Conservation (phyloP, 1,140 invertebrate genomes). For the Neuroterus valhalla region DNA sequence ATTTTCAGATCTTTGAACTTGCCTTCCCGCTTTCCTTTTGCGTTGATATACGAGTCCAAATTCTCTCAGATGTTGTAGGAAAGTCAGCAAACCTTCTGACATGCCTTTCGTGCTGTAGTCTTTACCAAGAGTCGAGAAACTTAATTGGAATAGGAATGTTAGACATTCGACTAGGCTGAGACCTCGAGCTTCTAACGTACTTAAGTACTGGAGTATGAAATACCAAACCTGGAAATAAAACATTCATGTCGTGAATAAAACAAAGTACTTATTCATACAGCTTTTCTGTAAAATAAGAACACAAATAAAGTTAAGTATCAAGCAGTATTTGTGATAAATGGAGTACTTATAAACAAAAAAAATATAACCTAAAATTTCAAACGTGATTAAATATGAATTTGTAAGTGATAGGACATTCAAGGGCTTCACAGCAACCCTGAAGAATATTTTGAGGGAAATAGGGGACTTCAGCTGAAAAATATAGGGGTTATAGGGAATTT, state of each 20-base stretch:
- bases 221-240: constrained; percentile 86
- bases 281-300: constrained; percentile 24
- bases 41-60: constrained; percentile 98
- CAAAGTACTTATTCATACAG: neutral
- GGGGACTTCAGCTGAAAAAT: no score
- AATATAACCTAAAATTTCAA: no score
- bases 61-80: constrained; percentile 96
- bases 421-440: no score
- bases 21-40: constrained; percentile 79
- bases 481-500: no score
- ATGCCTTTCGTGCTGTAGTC: constrained; percentile 98
- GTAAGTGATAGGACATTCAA: no score
- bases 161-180: constrained; percentile 93
- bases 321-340: neutral
- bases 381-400: no score
- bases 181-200: constrained; percentile 90
- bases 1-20: constrained; percentile 25
- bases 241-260: neutral
- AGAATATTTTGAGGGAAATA: no score
- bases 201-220: constrained; percentile 96
- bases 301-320: constrained; percentile 15
- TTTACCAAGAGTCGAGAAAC: constrained; percentile 96
- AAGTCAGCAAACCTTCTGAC: constrained; percentile 89
- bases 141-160: constrained; percentile 96
- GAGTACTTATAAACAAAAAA: no score